Base-by-base conservation (phyloP, 2,888 invertebrate genomes). In the Lymantria monacha region DNA sequence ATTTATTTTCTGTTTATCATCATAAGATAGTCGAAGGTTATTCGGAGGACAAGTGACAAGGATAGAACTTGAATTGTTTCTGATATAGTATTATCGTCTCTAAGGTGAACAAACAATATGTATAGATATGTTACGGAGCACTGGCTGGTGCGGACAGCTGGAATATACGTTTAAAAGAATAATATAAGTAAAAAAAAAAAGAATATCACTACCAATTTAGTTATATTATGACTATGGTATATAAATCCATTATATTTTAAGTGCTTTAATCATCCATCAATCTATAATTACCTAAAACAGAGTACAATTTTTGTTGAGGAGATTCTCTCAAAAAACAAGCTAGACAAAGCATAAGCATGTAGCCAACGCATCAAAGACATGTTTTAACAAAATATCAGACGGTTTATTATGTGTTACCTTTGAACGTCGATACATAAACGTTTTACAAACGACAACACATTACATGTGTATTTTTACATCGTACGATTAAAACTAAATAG, bases 1-100 rank as follows among this genome's bases (percentile, higher is more conserved):
- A 30, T 15, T 48, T 51, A 49, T 61, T 53, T 49, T 45, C 30
- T 57, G 50, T 64, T 61, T 59, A 43, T 43, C 48, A 37, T 53
- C 45, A 37, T 38, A 44, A 42, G 33, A 40, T 30, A 13, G 15
- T 38, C 47, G 48, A 63, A 63, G 53, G 59, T 61, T 52, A 36
- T 36, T 48, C 41, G 14, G 9, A 44, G 51, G 43, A 48, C 44
- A 47, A 30, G 31, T 33, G 10, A 33, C 33, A 33, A 47, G 30
- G 33, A 50, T 12, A 42, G 58, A 66, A 56, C 49, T 59, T 48
- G 50, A 48, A 43, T 46, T 55, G 36, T 30, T n/a, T 31, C 51
- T 53, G 48, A 50, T 33, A 33, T 33, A 10, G 3, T 10, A 33
- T 33, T 33, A 14, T 9, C 13, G 30, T 49, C 46, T 45, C 48